Conservation (phyloP, 2,888 invertebrate species). For the Nephrotoma guestfalica region DNA sequence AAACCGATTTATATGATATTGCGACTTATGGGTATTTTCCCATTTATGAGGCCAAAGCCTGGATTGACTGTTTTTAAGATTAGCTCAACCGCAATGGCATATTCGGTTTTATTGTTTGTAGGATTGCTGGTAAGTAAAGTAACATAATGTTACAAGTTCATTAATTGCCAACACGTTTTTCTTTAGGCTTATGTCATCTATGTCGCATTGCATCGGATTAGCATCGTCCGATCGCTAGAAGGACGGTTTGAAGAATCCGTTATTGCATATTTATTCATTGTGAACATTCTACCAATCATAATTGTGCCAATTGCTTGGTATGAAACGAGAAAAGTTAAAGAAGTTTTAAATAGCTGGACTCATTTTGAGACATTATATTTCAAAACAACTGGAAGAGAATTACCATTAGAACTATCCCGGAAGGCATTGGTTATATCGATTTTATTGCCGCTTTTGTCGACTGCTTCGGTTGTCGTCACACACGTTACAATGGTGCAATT, state of each 20-base stretch:
- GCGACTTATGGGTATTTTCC: conserved; percentile 45
- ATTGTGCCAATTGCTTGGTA: conserved; percentile 50
- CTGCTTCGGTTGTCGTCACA: conserved; percentile 48
- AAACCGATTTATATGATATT: conserved; percentile 34
- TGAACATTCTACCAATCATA: conserved; percentile 51
- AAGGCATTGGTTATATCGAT: conserved; percentile 43
- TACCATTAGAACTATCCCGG: conserved; percentile 41
- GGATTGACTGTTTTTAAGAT: conserved; percentile 36
- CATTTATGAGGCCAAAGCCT: conserved; percentile 37
- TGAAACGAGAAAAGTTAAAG: conserved; percentile 47
- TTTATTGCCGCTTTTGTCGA: conserved; percentile 44
- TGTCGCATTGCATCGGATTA: conserved; percentile 45
- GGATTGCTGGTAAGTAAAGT: conserved; percentile 27
- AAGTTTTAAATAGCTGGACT: conserved; percentile 46
- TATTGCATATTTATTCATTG: conserved; percentile 58
- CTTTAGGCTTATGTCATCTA: conserved; percentile 39
- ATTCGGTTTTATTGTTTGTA: conserved; percentile 39
- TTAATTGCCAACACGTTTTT: neutral
- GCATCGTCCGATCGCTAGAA: conserved; percentile 43
- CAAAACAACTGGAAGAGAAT: conserved; percentile 40
- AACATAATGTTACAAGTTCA: neutral
- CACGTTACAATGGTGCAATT: conserved; percentile 58
- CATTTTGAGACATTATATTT: conserved; percentile 52
- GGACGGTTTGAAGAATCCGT: conserved; percentile 61
- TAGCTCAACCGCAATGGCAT: conserved; percentile 40